A percentile compares a stretch with the other conserved stretches of the same genome.
Evolutionary conservation across 2,888 invertebrate species (phyloP).

Genomic region (Hyposoter dolosus): DNA sequence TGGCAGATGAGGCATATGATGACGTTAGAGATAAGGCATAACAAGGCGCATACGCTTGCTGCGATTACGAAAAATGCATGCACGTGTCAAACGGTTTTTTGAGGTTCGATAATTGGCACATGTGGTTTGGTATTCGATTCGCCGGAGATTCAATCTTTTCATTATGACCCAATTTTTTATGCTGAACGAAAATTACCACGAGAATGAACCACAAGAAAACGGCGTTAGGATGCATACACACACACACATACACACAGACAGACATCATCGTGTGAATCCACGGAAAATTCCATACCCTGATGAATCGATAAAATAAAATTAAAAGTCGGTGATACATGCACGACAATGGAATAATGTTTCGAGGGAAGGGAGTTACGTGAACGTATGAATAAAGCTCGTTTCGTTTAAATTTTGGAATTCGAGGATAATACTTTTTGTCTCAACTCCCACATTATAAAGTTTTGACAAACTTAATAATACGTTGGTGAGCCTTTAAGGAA

Average conservation of each 20-base stretch:
- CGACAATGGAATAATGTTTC: conserved; percentile 33
- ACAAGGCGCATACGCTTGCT: conserved; percentile 17
- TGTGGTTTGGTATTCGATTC: conserved; percentile 22
- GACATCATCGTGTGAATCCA: background rate
- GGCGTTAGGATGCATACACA: conserved; percentile 7
- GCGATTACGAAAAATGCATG: conserved; percentile 24
- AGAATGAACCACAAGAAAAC: background rate
- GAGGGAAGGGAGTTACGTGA: background rate
- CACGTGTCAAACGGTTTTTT: conserved; percentile 26
- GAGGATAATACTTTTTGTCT: conserved; percentile 62
- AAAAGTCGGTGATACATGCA: conserved; percentile 23
- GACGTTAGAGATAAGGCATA: conserved; percentile 31
- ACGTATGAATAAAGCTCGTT: conserved; percentile 35
- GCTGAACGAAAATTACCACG: background rate
- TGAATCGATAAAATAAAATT: conserved; percentile 5
- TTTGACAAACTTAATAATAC: conserved; percentile 7
- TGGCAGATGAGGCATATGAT: conserved; percentile 35
- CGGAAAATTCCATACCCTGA: conserved; percentile 21
- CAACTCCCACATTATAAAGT: conserved; percentile 35
- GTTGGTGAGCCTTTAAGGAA: conserved; percentile 32
- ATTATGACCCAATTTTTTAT: background rate
- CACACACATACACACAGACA: background rate
- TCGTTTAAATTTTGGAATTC: conserved; percentile 46
- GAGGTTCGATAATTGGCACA: conserved; percentile 30
- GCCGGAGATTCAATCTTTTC: background rate